Conservation (phyloP, 2,888 invertebrate species). For the Phytoseiulus persimilis region DNA sequence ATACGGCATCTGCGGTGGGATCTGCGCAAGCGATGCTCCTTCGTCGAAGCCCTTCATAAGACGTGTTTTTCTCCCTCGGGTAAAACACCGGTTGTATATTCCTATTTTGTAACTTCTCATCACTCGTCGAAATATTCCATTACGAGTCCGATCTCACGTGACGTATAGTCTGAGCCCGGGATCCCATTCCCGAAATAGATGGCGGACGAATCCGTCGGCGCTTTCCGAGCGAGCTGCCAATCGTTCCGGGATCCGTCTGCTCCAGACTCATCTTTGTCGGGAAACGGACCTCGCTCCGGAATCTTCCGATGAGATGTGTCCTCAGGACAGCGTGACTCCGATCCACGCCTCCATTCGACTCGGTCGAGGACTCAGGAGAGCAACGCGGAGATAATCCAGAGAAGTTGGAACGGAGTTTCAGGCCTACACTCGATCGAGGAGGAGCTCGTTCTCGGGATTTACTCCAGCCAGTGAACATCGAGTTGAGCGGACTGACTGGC, state of each 20-base stretch:
- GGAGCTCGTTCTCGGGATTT: not conserved
- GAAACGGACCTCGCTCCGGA: no score
- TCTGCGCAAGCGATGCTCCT: not conserved
- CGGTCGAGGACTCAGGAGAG: no score
- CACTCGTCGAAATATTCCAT: not conserved
- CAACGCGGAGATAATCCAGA: no score
- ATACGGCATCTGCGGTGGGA: not conserved
- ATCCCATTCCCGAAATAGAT: not conserved
- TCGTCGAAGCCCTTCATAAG: not conserved
- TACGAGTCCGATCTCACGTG: not conserved
- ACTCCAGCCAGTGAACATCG: not conserved
- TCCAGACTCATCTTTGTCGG: no score
- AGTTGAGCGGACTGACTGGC: not conserved
- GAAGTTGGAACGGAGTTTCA: not conserved
- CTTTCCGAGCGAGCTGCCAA: no score
- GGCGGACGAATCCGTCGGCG: no score
- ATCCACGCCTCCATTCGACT: no score
- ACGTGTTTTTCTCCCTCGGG: not conserved
- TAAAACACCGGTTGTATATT: not conserved
- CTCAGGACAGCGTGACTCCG: no score
- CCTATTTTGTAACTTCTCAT: not conserved
- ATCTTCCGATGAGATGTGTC: no score
- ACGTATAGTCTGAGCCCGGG: not conserved
- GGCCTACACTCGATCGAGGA: not conserved
- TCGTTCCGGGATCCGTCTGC: no score